Evolutionary conservation across 2,888 invertebrate genomes (phyloP).

Genomic region (Amphipyra tragopoginis): DNA sequence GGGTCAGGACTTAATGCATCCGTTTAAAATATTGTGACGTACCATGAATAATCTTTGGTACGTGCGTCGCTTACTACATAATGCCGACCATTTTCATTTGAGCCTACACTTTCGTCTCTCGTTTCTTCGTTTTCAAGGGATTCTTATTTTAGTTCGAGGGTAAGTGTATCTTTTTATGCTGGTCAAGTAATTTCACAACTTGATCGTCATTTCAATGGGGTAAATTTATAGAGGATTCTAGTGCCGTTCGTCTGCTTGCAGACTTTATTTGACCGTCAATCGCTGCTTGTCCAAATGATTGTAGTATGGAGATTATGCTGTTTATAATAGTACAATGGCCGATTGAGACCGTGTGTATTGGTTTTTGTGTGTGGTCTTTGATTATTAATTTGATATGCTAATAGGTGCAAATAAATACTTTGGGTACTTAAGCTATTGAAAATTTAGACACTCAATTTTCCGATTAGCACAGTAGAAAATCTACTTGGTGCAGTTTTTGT

Average conservation of each 20-base stretch:
- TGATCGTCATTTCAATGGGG: constrained; percentile 86
- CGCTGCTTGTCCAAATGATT: constrained; percentile 68
- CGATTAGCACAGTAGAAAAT: no score
- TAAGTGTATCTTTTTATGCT: constrained; percentile 65
- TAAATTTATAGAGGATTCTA: constrained; percentile 76
- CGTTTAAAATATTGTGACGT: constrained; percentile 86
- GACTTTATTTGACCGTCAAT: constrained; percentile 79
- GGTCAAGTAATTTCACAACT: constrained; percentile 77
- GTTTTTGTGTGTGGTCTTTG: constrained; percentile 50
- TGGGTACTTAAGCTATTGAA: neutral
- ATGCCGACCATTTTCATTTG: constrained; percentile 52
- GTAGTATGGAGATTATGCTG: constrained; percentile 72
- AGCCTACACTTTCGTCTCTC: constrained; percentile 37
- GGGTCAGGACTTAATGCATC: constrained; percentile 80
- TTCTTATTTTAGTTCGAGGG: constrained; percentile 42
- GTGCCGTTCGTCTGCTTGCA: constrained; percentile 75
- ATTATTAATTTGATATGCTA: constrained; percentile 39
- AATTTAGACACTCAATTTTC: no score
- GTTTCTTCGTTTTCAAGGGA: constrained; percentile 15
- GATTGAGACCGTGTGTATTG: constrained; percentile 67
- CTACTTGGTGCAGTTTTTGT: no score
- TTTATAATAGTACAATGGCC: constrained; percentile 71
- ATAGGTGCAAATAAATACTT: constrained; percentile 19
- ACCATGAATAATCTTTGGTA: constrained; percentile 79
- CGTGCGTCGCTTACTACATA: constrained; percentile 66